Evolutionary conservation across 1,140 invertebrate genomes (phyloP).

Genomic region (Callitettix versicolor): DNA sequence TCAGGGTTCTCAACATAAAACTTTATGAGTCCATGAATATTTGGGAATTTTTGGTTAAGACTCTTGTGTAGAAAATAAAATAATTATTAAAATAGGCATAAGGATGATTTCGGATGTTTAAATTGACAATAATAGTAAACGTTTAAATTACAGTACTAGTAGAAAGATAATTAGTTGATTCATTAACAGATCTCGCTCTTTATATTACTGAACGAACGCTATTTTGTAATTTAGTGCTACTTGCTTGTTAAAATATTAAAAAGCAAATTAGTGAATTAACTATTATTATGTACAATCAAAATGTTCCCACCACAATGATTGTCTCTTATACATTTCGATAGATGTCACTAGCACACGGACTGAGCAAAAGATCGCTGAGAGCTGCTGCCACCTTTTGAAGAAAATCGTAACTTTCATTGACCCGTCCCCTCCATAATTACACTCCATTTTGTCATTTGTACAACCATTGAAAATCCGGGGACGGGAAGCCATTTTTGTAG

Average conservation of each 20-base stretch:
- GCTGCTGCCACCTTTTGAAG: constrained; percentile 17
- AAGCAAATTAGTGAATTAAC: too few species aligned
- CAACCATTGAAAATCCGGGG: constrained; percentile 27
- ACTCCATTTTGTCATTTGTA: constrained; percentile 23
- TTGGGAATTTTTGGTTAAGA: too few species aligned
- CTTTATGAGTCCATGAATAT: too few species aligned
- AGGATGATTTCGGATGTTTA: too few species aligned
- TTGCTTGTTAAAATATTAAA: too few species aligned
- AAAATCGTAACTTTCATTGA: constrained; percentile 27
- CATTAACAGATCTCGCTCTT: neutral
- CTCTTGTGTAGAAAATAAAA: too few species aligned
- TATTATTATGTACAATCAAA: neutral
- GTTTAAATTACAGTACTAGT: too few species aligned
- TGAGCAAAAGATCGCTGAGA: constrained; percentile 1
- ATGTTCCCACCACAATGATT: neutral
- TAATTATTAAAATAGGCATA: too few species aligned
- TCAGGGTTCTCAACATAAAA: too few species aligned
- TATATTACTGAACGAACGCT: neutral
- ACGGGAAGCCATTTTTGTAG: constrained; percentile 27
- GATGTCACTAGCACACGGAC: neutral
- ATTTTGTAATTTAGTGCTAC: neutral
- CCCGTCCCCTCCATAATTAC: too few species aligned
- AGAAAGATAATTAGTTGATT: too few species aligned
- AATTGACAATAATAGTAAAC: too few species aligned
- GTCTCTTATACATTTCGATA: neutral